Evolutionary conservation across 2,797 vertebrate species (phyloP), one percentile per base, ranked within the genome.

Genomic region (Dallia pectoralis): DNA sequence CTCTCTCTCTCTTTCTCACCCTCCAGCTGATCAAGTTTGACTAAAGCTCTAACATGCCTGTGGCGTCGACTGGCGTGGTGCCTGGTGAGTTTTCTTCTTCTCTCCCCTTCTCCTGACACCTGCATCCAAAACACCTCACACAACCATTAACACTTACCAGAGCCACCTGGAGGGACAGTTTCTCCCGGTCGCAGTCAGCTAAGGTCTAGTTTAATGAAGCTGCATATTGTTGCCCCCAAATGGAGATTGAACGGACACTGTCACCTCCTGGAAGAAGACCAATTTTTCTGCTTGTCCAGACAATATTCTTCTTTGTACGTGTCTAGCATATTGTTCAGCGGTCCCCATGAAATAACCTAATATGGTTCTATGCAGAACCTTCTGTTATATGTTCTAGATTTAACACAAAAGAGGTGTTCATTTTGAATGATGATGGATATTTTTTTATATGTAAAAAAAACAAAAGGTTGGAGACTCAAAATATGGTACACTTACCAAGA

Each of bases 11-110:
- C 0, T 22, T 25, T 15, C 40, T 36, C 4, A 32, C 32, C 30
- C 29, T 2, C 1, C 62, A 32, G 30, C 9, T 14, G 64, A 36
- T 36, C 76, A 77, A 88, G 86, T 84, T 71, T 76, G 69, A 78
- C 85, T 81, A 79, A 83, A 79, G 82, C 77, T 69, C 56, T 65
- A 86, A 79, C 73, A 91, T 91, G 90, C 90, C 90, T 75, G 90
- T 91, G 81, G 90, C 90, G 79, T 89, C 90, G 72, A 89, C 84
- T 77, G 87, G 86, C 72, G 89, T 87, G 70, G 90, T 91, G 44
- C 82, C 89, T 81, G 90, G 90, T 91, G 78, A 91, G 90, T 81
- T 66, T 32, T 67, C 64, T 72, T 51, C 33, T 14, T 47, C 22
- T 70, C 47, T 29, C 66, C 65, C 53, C n/a, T 63, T 30, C 69